phyloP scores from a whole-genome alignment of 1,140 invertebrate genomes.

The Alviniconcha marisindica region DNA sequence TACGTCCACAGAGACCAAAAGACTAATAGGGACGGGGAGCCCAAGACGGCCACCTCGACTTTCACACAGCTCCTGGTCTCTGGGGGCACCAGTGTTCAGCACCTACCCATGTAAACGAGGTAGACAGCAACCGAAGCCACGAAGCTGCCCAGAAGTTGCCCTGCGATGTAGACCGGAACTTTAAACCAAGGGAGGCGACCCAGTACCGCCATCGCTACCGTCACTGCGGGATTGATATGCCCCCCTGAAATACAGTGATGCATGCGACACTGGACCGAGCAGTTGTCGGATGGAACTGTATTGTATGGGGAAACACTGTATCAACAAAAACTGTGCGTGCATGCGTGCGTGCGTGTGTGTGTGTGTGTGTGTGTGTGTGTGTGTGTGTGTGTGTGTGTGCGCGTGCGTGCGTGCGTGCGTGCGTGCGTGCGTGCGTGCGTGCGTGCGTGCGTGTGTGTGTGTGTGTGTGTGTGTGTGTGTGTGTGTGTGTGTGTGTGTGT shows the following conservation, averaged over 20 bases:
- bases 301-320: too few species aligned
- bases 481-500: neutral
- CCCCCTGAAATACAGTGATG: neutral
- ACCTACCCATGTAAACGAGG: slow-evolving; percentile 78
- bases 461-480: neutral
- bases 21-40: too few species aligned
- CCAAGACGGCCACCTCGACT: too few species aligned
- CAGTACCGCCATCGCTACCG: slow-evolving; percentile 45
- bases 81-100: slow-evolving; percentile 12
- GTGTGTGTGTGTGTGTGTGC: neutral
- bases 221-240: neutral
- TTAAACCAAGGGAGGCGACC: slow-evolving; percentile 75
- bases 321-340: too few species aligned
- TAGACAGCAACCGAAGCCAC: slow-evolving; percentile 77
- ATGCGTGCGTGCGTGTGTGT: neutral
- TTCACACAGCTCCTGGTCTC: too few species aligned
- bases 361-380: neutral
- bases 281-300: neutral
- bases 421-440: too few species aligned
- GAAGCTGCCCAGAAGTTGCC: slow-evolving; percentile 80
- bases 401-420: neutral
- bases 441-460: neutral
- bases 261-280: neutral
- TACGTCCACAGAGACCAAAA: too few species aligned
- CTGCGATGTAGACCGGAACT: slow-evolving; percentile 77